Conservation (phyloP, 2,797 vertebrate genomes). For the Buceros bicornis region DNA sequence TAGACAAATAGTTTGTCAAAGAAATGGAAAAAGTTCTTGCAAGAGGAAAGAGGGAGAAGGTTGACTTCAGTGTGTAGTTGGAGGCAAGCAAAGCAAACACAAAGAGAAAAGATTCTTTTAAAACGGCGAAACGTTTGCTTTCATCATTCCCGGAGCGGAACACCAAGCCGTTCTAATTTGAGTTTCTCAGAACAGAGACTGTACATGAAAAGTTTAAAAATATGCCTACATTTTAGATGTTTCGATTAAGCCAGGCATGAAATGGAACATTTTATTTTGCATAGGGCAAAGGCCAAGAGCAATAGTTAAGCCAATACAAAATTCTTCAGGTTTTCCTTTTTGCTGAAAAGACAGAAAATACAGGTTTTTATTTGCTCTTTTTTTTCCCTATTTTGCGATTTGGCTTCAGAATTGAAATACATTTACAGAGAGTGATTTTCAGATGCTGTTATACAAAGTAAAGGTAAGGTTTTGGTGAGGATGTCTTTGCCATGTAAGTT, state of each 20-base stretch:
- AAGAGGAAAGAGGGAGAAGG: neutral
- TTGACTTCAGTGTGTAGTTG: neutral
- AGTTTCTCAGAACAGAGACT: neutral
- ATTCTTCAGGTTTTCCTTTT: slow-evolving; percentile 54
- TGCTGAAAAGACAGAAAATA: slow-evolving; percentile 52
- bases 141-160: fast-evolving
- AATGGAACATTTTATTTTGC: slow-evolving; percentile 29
- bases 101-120: neutral
- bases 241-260: slow-evolving; percentile 14
- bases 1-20: neutral
- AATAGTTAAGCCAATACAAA: slow-evolving; percentile 26
- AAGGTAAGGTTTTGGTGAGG: neutral
- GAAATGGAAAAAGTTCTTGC: neutral
- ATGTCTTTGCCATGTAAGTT: neutral
- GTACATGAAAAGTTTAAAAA: neutral
- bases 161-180: neutral
- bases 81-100: neutral
- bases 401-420: neutral
- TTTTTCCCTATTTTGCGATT: neutral
- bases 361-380: neutral
- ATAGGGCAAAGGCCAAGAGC: slow-evolving; percentile 47
- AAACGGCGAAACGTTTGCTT: neutral
- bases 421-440: neutral
- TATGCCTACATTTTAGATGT: neutral
- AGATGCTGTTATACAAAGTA: neutral